Evolutionary conservation across 2,797 vertebrate genomes (phyloP).

Genomic region (Dallia pectoralis): DNA sequence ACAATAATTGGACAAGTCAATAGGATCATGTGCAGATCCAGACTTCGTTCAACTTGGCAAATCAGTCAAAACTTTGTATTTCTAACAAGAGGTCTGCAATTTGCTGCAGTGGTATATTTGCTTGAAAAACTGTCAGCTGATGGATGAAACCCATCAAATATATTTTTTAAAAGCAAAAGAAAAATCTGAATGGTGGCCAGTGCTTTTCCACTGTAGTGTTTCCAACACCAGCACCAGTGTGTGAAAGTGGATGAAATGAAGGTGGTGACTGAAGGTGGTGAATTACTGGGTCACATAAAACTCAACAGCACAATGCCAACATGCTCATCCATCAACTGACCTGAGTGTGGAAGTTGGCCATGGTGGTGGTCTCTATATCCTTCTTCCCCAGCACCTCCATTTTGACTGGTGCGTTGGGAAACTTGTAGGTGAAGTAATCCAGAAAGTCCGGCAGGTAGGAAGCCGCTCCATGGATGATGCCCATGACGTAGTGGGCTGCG

Average conservation of each 20-base stretch:
- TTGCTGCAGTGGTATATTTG: too few species aligned
- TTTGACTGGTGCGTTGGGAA: slow-evolving; percentile 96
- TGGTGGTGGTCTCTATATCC: slow-evolving; percentile 98
- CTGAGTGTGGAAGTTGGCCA: slow-evolving; percentile 98
- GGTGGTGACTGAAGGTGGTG: neutral
- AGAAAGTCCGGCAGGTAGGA: slow-evolving; percentile 98
- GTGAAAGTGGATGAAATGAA: neutral
- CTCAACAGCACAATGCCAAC: neutral
- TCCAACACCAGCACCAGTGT: neutral
- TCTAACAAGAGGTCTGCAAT: too few species aligned
- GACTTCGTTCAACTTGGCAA: too few species aligned
- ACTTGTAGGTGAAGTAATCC: slow-evolving; percentile 98
- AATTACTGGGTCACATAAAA: neutral
- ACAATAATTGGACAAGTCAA: too few species aligned
- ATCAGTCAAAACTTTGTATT: too few species aligned
- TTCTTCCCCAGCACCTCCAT: slow-evolving; percentile 99
- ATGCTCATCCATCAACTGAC: slow-evolving; percentile 56
- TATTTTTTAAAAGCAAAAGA: neutral
- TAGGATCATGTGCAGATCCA: too few species aligned
- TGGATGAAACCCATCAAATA: neutral
- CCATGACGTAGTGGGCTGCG: slow-evolving; percentile 93
- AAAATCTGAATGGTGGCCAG: neutral
- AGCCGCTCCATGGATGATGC: slow-evolving; percentile 95
- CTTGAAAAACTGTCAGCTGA: too few species aligned
- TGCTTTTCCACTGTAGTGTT: too few species aligned